Evolutionary conservation across 2,888 invertebrate species (phyloP), one percentile per base, ranked within the genome.

Genomic region (Coremacera marginata): DNA sequence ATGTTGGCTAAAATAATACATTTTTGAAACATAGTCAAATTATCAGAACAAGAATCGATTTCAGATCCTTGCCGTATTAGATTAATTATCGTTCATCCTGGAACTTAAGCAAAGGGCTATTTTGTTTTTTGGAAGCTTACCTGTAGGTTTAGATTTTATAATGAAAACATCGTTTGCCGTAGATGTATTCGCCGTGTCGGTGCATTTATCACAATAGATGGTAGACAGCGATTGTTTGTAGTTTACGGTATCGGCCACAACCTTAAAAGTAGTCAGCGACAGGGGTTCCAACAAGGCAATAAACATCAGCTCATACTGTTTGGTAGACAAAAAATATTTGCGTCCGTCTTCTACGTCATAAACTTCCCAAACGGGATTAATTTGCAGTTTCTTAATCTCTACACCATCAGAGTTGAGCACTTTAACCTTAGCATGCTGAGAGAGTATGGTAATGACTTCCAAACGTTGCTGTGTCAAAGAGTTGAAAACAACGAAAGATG

Each of bases 331-430:
- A n/a, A n/a, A n/a, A n/a, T n/a, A n/a, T n/a, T n/a, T n/a, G n/a
- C n/a, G n/a, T n/a, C n/a, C 80, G 49, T 89, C 89, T 72, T 87
- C 86, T 52, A 81, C 81, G 75, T 92, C 92, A 0, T 92, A 91
- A n/a, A 92, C 90, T 85, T 93, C 93, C 94, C 95, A 95, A n/a
- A 94, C 92, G 0, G 97, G 97, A 82, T 94, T 94, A n/a, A 97
- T 92, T 90, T 98, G 97, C 84, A 94, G 94, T 9, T 92, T 91
- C 52, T 83, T 82, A 0, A 97, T 90, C 77, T 92, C 91, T 57
- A 91, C 91, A 3, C 89, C 90, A 34, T 92, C 90, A 0, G 92
- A 92, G 83, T 95, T 94, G 7, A 92, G 90, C 0, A 98, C 93
- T 83, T 94, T 92, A 2, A 98, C 91, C 83, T 93, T 92, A 5